Evolutionary conservation across 2,113 vertebrate species (phyloP).

Genomic region (Otocyon megalotis): DNA sequence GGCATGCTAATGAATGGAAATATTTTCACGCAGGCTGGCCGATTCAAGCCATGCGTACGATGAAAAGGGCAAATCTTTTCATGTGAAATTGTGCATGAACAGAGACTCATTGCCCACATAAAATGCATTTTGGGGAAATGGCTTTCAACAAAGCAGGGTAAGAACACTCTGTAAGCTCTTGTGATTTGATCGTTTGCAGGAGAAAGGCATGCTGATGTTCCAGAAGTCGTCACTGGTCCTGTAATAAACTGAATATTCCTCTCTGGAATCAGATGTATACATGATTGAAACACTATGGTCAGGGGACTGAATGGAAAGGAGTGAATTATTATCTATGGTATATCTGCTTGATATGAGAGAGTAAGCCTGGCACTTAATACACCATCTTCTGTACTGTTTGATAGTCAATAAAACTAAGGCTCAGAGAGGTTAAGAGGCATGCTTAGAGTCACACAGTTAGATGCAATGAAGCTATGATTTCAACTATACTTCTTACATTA

Average conservation of each 20-base stretch:
- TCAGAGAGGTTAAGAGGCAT: conserved; percentile 25
- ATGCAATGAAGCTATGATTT: neutral
- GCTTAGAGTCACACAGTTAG: neutral
- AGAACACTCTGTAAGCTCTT: conserved; percentile 60
- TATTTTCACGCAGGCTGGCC: conserved; percentile 73
- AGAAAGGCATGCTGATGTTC: conserved; percentile 46
- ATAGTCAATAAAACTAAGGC: conserved; percentile 23
- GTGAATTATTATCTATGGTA: neutral
- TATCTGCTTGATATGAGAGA: neutral
- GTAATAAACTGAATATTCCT: conserved; percentile 33
- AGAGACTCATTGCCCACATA: conserved; percentile 78
- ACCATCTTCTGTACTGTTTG: neutral
- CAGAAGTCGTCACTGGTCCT: conserved; percentile 52
- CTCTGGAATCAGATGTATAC: conserved; percentile 47
- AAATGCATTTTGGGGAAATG: conserved; percentile 77
- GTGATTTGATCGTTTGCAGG: conserved; percentile 61
- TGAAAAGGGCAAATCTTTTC: conserved; percentile 82
- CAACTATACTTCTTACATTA: neutral
- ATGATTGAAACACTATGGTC: neutral
- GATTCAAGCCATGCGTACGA: conserved; percentile 76
- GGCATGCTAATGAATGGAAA: conserved; percentile 82
- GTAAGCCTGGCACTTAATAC: neutral
- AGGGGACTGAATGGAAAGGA: neutral
- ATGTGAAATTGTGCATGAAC: conserved; percentile 83
- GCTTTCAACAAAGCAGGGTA: conserved; percentile 76